A percentile compares a stretch with the other conserved stretches of the same genome.
Evolutionary conservation across 2,888 invertebrate species (phyloP).

Genomic region (Drosophila mettleri): DNA sequence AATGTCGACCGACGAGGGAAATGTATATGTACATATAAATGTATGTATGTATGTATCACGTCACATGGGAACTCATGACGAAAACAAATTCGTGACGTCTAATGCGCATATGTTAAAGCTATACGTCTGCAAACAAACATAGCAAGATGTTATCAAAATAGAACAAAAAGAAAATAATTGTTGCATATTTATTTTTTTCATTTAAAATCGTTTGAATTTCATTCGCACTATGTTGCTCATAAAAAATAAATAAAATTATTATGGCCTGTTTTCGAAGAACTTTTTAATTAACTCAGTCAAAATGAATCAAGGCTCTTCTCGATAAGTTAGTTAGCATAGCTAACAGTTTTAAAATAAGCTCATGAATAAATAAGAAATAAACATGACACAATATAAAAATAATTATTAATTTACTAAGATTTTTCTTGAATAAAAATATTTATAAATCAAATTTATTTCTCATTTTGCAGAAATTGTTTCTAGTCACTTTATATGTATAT

Average conservation of each 20-base stretch:
- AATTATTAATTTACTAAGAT: too few species aligned
- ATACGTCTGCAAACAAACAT: neutral
- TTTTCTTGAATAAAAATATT: too few species aligned
- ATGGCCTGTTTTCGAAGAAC: neutral
- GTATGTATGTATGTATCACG: neutral
- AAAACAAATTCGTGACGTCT: slow-evolving; percentile 41
- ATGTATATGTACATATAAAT: neutral
- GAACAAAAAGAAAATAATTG: neutral
- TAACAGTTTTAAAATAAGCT: too few species aligned
- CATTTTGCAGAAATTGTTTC: too few species aligned
- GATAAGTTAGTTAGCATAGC: neutral
- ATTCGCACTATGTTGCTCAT: neutral
- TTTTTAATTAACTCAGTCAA: neutral
- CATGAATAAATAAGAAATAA: too few species aligned
- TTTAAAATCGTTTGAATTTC: neutral
- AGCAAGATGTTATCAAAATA: neutral
- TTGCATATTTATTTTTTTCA: neutral
- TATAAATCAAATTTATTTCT: too few species aligned
- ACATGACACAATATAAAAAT: too few species aligned
- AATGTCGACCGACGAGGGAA: neutral
- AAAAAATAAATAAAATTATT: neutral
- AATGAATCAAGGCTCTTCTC: neutral
- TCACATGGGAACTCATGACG: slow-evolving; percentile 30
- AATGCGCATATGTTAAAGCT: slow-evolving; percentile 1
- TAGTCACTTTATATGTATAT: too few species aligned